Evolutionary conservation across 1,140 invertebrate species (phyloP), one percentile per base, ranked within the genome.

Genomic region (Zaprionus taronus): DNA sequence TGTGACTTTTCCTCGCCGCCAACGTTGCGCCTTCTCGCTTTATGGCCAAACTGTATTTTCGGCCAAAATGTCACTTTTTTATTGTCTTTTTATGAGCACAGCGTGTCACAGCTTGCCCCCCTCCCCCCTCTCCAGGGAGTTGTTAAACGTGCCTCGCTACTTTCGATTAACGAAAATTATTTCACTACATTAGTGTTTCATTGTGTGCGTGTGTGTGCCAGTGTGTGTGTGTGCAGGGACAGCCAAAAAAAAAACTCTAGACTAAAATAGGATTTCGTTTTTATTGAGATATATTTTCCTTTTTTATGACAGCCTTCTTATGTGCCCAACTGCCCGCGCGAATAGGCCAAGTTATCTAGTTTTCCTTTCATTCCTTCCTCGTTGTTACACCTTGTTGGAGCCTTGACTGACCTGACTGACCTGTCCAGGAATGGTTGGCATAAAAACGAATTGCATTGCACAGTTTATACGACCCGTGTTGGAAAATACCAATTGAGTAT

Each of bases 11-110:
- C 47, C 61, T 56, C 68, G 64, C 47, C 56, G 64, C 28, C 28
- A 31, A 31, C 28, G 28, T 31, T 31, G 28, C 28, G 28, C 24
- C 67, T 73, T 22, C 64, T 71, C 56, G 31, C 71, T 89, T 81
- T 78, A 80, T 86, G 79, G 77, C 72, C 76, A 62, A 77, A 74
- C 72, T 53, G 85, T 80, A 81, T 77, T 79, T 79, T 81, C 66
- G 81, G 81, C 85, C 79, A 81, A 90, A 89, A 90, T 90, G 85
- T 90, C 85, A 90, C 85, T 90, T 89, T 87, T 89, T 89, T 89
- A 89, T 89, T 80, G 85, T 80, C 67, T 85, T 89, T 89, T 89
- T 89, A 89, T 89, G 85, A 90, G 85, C 85, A 55, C 79, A 84
- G 82, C 81, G 85, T 84, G 81, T 84, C 72, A 47, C 41, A 47